phyloP scores from a whole-genome alignment of 2,888 invertebrate genomes.

The Drosophila helvetica region DNA sequence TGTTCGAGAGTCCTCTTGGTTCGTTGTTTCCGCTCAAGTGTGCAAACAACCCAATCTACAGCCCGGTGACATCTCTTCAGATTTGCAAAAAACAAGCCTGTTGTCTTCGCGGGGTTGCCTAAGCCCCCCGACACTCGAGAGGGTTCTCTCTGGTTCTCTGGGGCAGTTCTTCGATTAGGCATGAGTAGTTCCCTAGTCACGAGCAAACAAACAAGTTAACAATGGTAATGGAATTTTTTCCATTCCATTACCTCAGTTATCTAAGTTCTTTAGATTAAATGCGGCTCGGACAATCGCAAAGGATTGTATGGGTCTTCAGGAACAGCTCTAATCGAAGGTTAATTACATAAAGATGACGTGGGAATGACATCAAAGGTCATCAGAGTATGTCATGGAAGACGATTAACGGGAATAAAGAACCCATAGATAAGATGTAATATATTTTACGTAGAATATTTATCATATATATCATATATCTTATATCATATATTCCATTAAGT shows the following conservation, averaged over 20 bases:
- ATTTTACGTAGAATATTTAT: too few species aligned
- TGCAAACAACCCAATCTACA: constrained; percentile 18
- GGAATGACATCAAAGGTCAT: not conserved
- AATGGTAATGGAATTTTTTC: constrained; percentile 40
- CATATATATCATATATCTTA: too few species aligned
- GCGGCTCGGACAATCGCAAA: too few species aligned
- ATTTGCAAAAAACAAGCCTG: constrained; percentile 26
- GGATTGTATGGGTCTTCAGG: not conserved
- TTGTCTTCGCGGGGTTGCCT: constrained; percentile 23
- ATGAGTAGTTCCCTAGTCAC: constrained; percentile 38
- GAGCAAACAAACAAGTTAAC: constrained; percentile 57
- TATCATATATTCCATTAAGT: too few species aligned
- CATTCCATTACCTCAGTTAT: not conserved
- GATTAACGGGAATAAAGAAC: not conserved
- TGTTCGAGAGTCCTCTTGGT: constrained; percentile 20
- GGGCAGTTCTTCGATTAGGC: constrained; percentile 11
- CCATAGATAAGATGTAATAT: too few species aligned
- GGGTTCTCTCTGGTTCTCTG: not conserved
- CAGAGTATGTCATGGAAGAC: not conserved
- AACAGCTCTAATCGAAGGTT: not conserved
- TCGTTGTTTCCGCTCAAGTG: constrained; percentile 26
- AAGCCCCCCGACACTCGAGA: constrained; percentile 25
- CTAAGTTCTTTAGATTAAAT: constrained; percentile 7
- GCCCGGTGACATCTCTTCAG: not conserved
- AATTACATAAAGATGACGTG: not conserved